These are phyloP conservation scores for Galerucella pusilla DNA, from an alignment of 2,888 invertebrate species.

Conservation along the genomic window DNA sequence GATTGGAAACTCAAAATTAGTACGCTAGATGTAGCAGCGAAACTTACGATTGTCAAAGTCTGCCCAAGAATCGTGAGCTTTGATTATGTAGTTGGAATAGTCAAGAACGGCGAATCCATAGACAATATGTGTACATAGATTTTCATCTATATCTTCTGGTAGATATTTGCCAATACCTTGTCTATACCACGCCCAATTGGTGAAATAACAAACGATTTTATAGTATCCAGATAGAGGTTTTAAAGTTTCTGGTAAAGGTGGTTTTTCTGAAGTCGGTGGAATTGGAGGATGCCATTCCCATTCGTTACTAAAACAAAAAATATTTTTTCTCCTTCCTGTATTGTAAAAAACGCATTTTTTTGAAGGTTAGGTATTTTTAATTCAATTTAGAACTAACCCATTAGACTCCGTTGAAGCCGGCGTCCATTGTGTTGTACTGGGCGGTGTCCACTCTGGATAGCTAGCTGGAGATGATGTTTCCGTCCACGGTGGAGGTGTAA, in stretches of 20 bases:
- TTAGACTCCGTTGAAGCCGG: constrained; percentile 34
- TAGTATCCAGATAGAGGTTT: constrained; percentile 74
- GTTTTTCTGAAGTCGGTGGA: constrained; percentile 60
- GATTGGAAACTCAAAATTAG: not conserved
- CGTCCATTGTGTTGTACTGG: constrained; percentile 45
- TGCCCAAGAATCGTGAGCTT: constrained; percentile 91
- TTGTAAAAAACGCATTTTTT: too few species aligned
- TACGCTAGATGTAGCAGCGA: too few species aligned
- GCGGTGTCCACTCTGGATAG: constrained; percentile 42
- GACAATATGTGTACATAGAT: constrained; percentile 91
- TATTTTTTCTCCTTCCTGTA: too few species aligned
- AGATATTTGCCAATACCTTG: constrained; percentile 83
- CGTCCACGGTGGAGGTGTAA: constrained; percentile 29
- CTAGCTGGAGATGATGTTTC: constrained; percentile 40
- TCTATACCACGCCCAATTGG: constrained; percentile 95
- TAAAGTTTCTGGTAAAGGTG: constrained; percentile 64
- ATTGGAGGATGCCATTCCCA: constrained; percentile 59
- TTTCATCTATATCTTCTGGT: constrained; percentile 87
- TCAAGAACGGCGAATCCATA: constrained; percentile 95
- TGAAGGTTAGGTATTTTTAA: too few species aligned
- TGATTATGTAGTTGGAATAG: constrained; percentile 79
- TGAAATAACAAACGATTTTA: constrained; percentile 91
- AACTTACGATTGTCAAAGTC: constrained; percentile 85
- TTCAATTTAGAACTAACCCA: not conserved
- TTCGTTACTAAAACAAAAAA: constrained; percentile 37